These are phyloP conservation scores for Epiblema foenella DNA, from an alignment of 2,888 invertebrate genomes.

Conservation along the genomic window DNA sequence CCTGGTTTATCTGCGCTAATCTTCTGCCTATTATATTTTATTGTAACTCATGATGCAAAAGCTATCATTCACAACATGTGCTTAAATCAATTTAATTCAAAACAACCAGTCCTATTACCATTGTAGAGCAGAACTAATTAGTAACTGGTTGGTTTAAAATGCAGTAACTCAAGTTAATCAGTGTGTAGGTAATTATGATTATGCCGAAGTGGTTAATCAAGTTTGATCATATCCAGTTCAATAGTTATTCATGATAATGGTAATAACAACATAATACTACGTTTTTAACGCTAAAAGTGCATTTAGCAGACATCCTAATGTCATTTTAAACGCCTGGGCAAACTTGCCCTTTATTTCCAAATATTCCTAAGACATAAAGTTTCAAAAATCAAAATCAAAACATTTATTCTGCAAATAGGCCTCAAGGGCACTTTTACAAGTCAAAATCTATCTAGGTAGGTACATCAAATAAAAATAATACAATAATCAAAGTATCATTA, in stretches of 20 bases:
- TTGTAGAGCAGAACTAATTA: background rate
- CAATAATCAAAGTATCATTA: too few relatives aligned
- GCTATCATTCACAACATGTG: background rate
- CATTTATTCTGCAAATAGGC: too few relatives aligned
- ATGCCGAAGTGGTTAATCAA: background rate
- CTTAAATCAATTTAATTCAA: slow-evolving; percentile 1
- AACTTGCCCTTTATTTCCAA: background rate
- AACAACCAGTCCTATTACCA: slow-evolving; percentile 2
- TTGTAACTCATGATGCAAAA: background rate
- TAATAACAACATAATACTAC: background rate
- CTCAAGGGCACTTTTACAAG: too few relatives aligned
- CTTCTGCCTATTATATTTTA: background rate
- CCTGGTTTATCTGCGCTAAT: too few relatives aligned
- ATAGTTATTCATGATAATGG: background rate
- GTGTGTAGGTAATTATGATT: background rate
- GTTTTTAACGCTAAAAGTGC: background rate
- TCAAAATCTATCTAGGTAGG: too few relatives aligned
- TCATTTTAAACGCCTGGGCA: too few relatives aligned
- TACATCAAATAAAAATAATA: too few relatives aligned
- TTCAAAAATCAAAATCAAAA: too few relatives aligned
- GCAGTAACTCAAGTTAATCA: slow-evolving; percentile 12
- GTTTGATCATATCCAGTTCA: slow-evolving; percentile 7
- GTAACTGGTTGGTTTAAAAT: slow-evolving; percentile 8
- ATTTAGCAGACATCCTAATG: background rate
- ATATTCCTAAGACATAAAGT: too few relatives aligned